phyloP scores from a whole-genome alignment of 2,888 invertebrate species.

The Julus scandinavius region DNA sequence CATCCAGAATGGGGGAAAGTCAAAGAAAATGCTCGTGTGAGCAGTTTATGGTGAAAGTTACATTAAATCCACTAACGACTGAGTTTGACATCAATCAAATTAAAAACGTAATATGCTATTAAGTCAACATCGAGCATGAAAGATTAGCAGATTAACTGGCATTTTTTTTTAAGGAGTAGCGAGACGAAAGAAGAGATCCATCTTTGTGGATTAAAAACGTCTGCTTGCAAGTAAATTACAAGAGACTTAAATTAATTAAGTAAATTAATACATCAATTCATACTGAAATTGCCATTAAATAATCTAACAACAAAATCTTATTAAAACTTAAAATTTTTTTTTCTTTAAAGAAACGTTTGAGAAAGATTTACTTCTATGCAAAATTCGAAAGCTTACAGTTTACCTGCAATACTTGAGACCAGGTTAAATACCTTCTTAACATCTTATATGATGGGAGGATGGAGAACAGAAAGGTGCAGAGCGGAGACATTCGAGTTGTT shows the following conservation, averaged over 20 bases:
- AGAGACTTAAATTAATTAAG: not conserved
- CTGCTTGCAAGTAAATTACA: not conserved
- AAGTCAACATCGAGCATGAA: constrained; percentile 39
- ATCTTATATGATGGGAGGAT: not conserved
- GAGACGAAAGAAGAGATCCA: constrained; percentile 8
- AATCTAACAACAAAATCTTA: not conserved
- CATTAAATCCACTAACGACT: constrained; percentile 26
- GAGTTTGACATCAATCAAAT: constrained; percentile 41
- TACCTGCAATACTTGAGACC: not conserved
- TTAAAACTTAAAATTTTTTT: constrained; percentile 18
- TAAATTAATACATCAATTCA: not conserved
- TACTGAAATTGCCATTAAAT: not conserved
- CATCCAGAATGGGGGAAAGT: not conserved
- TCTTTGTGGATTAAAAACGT: not conserved
- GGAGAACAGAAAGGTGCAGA: not conserved
- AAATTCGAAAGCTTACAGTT: constrained; percentile 26
- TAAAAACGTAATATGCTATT: not conserved
- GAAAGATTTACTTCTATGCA: constrained; percentile 26
- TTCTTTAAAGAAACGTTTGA: not conserved
- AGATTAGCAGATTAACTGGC: constrained; percentile 26
- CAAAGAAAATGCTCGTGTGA: constrained; percentile 5
- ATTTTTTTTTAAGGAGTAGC: not conserved
- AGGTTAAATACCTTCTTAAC: not conserved
- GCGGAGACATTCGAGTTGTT: not conserved
- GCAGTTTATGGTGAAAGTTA: not conserved